Percentiles rank a stretch among this genome's conserved stretches.
These are phyloP conservation scores for Bimastos eiseni DNA, from an alignment of 2,888 invertebrate species.

Conservation along the genomic window DNA sequence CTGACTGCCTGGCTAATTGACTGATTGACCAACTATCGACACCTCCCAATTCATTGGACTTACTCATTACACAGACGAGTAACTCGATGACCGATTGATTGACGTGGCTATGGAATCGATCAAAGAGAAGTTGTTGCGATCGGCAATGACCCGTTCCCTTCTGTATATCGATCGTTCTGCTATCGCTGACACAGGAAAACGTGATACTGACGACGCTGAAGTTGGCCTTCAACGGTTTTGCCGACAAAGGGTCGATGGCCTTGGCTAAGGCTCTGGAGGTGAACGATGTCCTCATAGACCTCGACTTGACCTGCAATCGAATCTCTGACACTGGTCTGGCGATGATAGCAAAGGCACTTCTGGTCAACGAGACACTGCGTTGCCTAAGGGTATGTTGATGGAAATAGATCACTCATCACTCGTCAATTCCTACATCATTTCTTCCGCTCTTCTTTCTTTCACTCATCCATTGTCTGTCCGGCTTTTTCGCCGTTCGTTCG, in stretches of 20 bases:
- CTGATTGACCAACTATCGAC: not conserved
- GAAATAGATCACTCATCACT: not conserved
- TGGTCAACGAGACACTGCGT: constrained; percentile 50
- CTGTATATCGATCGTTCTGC: not conserved
- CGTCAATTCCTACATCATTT: not conserved
- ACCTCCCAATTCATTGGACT: too few species aligned
- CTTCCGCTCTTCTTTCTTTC: not conserved
- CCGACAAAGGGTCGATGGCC: constrained; percentile 50
- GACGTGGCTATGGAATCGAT: not conserved
- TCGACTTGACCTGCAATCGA: constrained; percentile 54
- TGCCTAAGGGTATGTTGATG: constrained; percentile 40
- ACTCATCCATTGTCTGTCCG: not conserved
- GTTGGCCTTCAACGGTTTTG: constrained; percentile 57
- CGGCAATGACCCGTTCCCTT: not conserved
- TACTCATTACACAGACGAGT: not conserved
- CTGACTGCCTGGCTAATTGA: not conserved
- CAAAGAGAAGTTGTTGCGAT: not conserved
- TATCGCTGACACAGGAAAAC: constrained; percentile 49
- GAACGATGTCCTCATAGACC: constrained; percentile 51
- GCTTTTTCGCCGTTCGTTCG: not conserved
- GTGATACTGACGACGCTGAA: constrained; percentile 49
- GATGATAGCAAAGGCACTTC: constrained; percentile 49
- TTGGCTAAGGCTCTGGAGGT: constrained; percentile 51
- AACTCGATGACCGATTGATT: not conserved
- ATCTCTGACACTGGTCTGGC: constrained; percentile 54